phyloP scores from a whole-genome alignment of 2,888 invertebrate species.

The Synanthedon andrenaeformis region DNA sequence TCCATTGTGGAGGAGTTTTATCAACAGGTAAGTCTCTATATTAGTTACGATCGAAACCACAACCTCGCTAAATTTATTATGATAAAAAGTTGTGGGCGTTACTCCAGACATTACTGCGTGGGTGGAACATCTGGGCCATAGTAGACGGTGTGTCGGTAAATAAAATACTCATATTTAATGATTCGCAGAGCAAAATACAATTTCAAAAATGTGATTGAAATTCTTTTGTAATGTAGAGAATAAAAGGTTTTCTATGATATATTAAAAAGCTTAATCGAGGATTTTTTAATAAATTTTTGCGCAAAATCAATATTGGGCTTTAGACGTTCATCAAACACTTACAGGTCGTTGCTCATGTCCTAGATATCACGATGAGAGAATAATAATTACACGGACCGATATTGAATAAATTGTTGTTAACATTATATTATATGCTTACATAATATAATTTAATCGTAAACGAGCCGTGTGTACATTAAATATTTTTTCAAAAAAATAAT shows the following conservation, averaged over 20 bases:
- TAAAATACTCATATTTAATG: conserved; percentile 13
- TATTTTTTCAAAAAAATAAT: too few species aligned
- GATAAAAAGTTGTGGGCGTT: conserved; percentile 39
- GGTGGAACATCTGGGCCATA: conserved; percentile 37
- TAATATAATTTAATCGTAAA: too few species aligned
- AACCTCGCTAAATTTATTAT: conserved; percentile 20
- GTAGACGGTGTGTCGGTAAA: conserved; percentile 36
- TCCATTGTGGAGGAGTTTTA: conserved; percentile 9
- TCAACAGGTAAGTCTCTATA: conserved; percentile 53
- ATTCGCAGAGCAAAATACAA: too few species aligned
- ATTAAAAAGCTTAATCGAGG: too few species aligned
- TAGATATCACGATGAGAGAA: conserved; percentile 15
- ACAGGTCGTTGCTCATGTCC: conserved; percentile 37
- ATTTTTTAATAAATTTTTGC: not conserved
- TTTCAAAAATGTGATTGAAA: too few species aligned
- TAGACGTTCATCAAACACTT: conserved; percentile 20
- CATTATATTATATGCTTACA: too few species aligned
- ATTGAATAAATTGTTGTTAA: too few species aligned
- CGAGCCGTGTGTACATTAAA: too few species aligned
- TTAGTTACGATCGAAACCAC: conserved; percentile 19
- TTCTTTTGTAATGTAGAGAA: too few species aligned
- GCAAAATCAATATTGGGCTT: conserved; percentile 44
- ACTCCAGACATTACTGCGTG: conserved; percentile 49
- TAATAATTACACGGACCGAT: too few species aligned
- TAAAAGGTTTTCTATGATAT: too few species aligned